Conservation (phyloP, 2,797 vertebrate species). For the Moxostoma hubbsi region DNA sequence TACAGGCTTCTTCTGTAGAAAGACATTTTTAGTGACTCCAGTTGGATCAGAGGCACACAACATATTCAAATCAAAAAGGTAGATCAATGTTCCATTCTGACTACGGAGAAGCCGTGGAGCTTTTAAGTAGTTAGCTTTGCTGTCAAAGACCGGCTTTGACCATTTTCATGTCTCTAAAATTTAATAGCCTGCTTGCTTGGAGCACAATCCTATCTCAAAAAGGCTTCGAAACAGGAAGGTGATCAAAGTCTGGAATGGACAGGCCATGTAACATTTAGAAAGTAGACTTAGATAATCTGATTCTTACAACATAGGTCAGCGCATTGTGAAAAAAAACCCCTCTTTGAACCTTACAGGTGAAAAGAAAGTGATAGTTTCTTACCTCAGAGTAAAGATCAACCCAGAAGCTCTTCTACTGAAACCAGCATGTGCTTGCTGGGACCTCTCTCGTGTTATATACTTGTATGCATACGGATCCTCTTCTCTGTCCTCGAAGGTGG, state of each 20-base stretch:
- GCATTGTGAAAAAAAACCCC: slow-evolving; percentile 14
- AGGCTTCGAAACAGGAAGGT: slow-evolving; percentile 27
- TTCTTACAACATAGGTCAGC: not conserved
- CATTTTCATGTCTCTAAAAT: slow-evolving; percentile 25
- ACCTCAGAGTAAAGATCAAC: slow-evolving; percentile 44
- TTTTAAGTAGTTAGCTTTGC: slow-evolving; percentile 28
- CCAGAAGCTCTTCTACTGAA: slow-evolving; percentile 15
- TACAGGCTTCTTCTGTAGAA: not conserved
- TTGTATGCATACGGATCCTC: slow-evolving; percentile 14
- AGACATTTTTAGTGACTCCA: not conserved
- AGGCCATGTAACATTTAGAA: slow-evolving; percentile 32
- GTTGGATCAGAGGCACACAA: not conserved
- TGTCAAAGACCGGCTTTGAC: slow-evolving; percentile 15
- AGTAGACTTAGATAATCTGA: slow-evolving; percentile 7
- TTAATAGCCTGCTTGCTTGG: slow-evolving; percentile 1
- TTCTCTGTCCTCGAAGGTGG: slow-evolving; percentile 8
- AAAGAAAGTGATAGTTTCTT: slow-evolving; percentile 34
- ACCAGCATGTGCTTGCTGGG: not conserved
- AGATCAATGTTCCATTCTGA: not conserved
- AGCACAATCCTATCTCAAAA: slow-evolving; percentile 22
- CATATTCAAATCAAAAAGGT: slow-evolving; percentile 21
- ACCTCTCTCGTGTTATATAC: slow-evolving; percentile 18
- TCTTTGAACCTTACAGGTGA: not conserved
- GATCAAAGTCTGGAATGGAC: slow-evolving; percentile 40
- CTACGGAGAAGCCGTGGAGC: not conserved